phyloP scores from a whole-genome alignment of 35 echinoderm and acorn worm species.

The Eucidaris tribuloides region DNA sequence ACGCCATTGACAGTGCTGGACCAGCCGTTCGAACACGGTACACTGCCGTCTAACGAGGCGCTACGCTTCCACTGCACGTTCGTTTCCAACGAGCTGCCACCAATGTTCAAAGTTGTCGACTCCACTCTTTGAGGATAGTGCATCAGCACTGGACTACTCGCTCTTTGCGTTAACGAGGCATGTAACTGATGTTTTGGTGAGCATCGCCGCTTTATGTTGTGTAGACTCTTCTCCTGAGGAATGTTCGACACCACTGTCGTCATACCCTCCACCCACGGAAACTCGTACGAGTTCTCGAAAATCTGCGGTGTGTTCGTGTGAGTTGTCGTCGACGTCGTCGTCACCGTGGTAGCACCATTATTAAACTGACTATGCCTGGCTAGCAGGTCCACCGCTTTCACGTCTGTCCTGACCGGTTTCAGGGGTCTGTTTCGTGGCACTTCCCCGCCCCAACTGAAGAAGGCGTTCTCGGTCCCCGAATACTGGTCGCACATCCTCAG shows the following conservation, averaged over 20 bases:
- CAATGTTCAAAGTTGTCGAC: neutral
- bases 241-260: too few species aligned
- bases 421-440: neutral
- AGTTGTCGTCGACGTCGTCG: neutral
- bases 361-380: constrained; percentile 14
- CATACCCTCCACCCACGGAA: constrained; percentile 18
- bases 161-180: neutral
- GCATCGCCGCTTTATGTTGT: neutral
- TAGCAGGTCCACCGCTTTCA: constrained; percentile 23
- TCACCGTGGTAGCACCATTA: constrained; percentile 4
- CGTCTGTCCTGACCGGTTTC: constrained; percentile 23
- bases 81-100: constrained; percentile 24
- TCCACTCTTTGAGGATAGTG: neutral
- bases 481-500: constrained; percentile 25
- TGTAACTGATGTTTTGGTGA: constrained; percentile 11
- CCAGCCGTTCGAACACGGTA: constrained; percentile 19
- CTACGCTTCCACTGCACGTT: constrained; percentile 39
- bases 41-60: constrained; percentile 12
- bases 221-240: neutral
- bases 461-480: neutral
- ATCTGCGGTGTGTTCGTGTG: constrained; percentile 6
- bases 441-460: neutral
- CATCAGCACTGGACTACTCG: constrained; percentile 9
- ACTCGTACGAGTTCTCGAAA: constrained; percentile 16
- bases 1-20: constrained; percentile 14